Conservation (phyloP, 2,797 vertebrate genomes). For the Rhinoraja longicauda region DNA sequence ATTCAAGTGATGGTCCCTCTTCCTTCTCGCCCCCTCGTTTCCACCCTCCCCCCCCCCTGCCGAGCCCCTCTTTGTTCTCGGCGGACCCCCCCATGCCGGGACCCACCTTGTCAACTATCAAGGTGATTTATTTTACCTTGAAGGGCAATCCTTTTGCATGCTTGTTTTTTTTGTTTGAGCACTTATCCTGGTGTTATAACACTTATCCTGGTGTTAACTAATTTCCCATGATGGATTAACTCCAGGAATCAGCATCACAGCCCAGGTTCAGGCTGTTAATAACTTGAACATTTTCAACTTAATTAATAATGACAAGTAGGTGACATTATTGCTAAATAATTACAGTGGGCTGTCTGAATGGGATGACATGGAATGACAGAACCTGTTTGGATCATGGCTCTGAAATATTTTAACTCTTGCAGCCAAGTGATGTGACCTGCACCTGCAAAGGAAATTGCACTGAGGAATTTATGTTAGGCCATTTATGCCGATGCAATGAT, state of each 20-base stretch:
- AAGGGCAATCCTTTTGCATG: neutral
- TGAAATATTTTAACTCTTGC: neutral
- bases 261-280: conserved; percentile 25
- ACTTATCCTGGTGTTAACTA: neutral
- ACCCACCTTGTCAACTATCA: neutral
- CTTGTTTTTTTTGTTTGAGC: no score
- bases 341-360: neutral
- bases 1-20: no score
- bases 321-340: conserved; percentile 29
- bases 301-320: conserved; percentile 32
- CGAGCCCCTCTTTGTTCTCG: no score
- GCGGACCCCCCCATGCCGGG: no score
- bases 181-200: no score
- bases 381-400: neutral
- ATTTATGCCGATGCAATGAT: neutral
- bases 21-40: no score
- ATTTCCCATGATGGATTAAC: conserved; percentile 36
- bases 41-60: no score
- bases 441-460: neutral
- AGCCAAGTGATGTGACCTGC: neutral
- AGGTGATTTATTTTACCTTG: neutral
- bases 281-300: conserved; percentile 33
- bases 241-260: neutral
- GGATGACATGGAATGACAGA: conserved; percentile 7
- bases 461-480: neutral